Base-by-base conservation (phyloP, 2,888 invertebrate genomes). In the Drosophila putrida region DNA sequence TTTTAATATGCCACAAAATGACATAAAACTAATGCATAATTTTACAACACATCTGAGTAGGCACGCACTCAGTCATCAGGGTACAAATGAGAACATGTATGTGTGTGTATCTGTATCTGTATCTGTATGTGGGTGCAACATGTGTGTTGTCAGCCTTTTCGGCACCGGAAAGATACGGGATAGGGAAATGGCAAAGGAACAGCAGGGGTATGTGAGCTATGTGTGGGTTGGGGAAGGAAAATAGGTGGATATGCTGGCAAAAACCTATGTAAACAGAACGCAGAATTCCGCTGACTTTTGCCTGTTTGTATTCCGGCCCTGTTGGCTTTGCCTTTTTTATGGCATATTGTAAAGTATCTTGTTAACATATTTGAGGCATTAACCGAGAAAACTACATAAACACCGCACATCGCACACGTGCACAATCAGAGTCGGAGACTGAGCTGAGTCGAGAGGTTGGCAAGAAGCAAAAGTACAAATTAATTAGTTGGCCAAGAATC, bases 1-100 rank as follows among this genome's bases (percentile, higher is more conserved):
- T 89, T 88, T 87, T 87, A 87, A 89, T 89, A 89, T 89, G 80
- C 82, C 89, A 58, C 89, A 88, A 77, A 89, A 89, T 88, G 86
- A 77, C 86, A 88, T 85, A 85, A 87, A 87, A 89, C 86, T 89
- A 87, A 87, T 87, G 86, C 86, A 88, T 87, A 89, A 86, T 87
- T 89, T 88, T 86, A 87, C 86, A 88, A 82, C 88, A 79, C 87
- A 87, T 87, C 72, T 85, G 83, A 86, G 83, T 80, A 78, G 78
- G 86, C 83, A 85, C 66, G 72, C 71, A 69, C 77, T 78, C 65
- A 70, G 50, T 75, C 75, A 75, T 71, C 71, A 58, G 65, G 53
- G 50, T 46, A 44, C 58, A 49, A 44, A 44, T 60, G 31, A 15
- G 31, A 8, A 13, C 63, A 20, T 49, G 53, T 57, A 41, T 55